These are phyloP conservation scores for Habropoda laboriosa DNA, from an alignment of 1,140 invertebrate genomes.

Conservation along the genomic window DNA sequence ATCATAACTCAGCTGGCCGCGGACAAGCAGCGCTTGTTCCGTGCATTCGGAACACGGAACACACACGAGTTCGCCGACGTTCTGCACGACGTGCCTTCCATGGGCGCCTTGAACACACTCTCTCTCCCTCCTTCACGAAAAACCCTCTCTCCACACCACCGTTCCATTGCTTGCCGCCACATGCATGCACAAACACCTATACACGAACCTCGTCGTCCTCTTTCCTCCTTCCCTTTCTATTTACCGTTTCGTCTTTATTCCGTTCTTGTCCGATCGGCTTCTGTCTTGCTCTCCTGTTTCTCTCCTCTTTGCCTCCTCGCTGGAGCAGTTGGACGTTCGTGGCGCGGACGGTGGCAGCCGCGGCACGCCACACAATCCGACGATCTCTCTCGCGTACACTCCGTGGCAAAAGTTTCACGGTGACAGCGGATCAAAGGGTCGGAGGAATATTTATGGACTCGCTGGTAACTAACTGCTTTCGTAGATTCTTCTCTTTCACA, in stretches of 20 bases:
- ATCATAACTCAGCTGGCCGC: constrained; percentile 78
- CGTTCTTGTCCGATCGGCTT: constrained; percentile 25
- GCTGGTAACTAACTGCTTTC: no score
- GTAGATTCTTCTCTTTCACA: no score
- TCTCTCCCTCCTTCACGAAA: constrained; percentile 33
- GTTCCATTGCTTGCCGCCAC: no score
- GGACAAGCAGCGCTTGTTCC: constrained; percentile 77
- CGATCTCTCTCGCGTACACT: constrained; percentile 61
- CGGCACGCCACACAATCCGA: constrained; percentile 67
- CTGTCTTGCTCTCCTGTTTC: constrained; percentile 5
- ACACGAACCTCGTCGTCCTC: no score
- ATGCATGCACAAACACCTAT: no score
- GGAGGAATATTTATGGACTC: no score
- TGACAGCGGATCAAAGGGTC: no score
- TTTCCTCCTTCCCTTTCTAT: constrained; percentile 7
- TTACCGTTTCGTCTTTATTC: constrained; percentile 28
- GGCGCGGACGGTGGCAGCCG: constrained; percentile 67
- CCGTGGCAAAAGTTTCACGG: constrained; percentile 59
- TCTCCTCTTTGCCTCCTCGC: constrained; percentile 38
- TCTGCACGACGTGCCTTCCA: constrained; percentile 62
- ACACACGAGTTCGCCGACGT: constrained; percentile 72
- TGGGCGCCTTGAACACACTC: constrained; percentile 47
- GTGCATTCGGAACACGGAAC: constrained; percentile 76
- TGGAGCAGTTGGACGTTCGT: constrained; percentile 58
- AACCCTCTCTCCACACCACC: neutral